Base-by-base conservation (phyloP, 2,797 vertebrate genomes). In the Cryptoprocta ferox region DNA sequence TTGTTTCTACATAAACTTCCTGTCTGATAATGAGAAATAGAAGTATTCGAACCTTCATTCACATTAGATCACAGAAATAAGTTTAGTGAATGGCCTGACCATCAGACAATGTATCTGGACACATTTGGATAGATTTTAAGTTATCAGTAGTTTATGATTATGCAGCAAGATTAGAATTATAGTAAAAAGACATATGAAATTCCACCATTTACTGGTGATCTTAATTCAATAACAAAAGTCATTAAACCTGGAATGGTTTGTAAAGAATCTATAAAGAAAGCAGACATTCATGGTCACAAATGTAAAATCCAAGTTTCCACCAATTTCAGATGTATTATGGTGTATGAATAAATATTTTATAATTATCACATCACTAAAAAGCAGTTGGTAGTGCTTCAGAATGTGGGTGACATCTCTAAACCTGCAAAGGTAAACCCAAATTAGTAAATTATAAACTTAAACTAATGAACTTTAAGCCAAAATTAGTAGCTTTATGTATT, bases 371-470 rank as follows among this genome's bases (percentile, higher is more conserved):
- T 4, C 9, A 42, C 37, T 56, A 80, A 96, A 90, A 83, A 78
- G 26, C 5, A 92, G 11, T 37, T 90, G 56, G 11, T 82, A 94
- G 18, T 56, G n/a, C 15, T 96, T 92, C 48, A 79, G 39, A 89
- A 88, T 63, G 6, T 50, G 30, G 13, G 32, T 87, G 39, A 73
- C 30, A 71, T 14, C 24, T 76, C 26, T 82, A 94, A 45, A 53
- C 21, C 42, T 94, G 6, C 39, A 42, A 61, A 85, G 70, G 10
- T 75, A 53, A 65, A 16, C 11, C 12, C n/a, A 61, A 91, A 63
- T 91, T 53, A 83, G 18, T 88, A 71, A 93, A 87, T 3, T 83
- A 78, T 78, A 92, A 95, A n/a, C 28, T 96, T 91, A 88, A 80
- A 53, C n/a, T 50, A 96, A 80, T 78, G n/a, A 68, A 63, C 1